Percentiles rank a stretch among this genome's conserved stretches.
These are phyloP conservation scores for Lycocerus yunnanus DNA, from an alignment of 2,888 invertebrate species.

Conservation along the genomic window DNA sequence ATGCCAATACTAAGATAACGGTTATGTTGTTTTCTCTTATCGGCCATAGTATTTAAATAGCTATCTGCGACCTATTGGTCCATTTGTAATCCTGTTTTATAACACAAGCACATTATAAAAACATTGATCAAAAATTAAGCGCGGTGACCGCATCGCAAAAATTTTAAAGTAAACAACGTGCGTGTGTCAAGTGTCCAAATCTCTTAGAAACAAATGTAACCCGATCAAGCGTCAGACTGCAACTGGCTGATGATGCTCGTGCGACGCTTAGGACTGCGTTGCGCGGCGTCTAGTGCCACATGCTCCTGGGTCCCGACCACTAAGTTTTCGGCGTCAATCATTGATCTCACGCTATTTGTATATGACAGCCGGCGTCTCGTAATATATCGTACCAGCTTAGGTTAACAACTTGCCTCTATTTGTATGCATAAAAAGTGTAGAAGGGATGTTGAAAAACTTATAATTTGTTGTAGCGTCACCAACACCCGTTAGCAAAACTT, in stretches of 20 bases:
- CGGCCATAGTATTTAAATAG: slow-evolving; percentile 32
- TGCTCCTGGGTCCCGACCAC: slow-evolving; percentile 42
- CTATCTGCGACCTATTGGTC: slow-evolving; percentile 14
- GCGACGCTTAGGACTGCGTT: slow-evolving; percentile 46
- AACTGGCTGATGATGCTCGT: slow-evolving; percentile 48
- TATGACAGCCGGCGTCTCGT: slow-evolving; percentile 44
- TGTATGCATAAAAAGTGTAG: slow-evolving; percentile 36
- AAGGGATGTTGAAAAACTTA: slow-evolving; percentile 29
- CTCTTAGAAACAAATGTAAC: slow-evolving; percentile 32
- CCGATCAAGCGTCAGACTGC: slow-evolving; percentile 45
- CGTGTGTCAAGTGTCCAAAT: slow-evolving; percentile 18
- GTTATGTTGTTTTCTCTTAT: slow-evolving; percentile 49
- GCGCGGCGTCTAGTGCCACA: slow-evolving; percentile 45
- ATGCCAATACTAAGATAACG: slow-evolving; percentile 62
- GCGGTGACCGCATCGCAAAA: slow-evolving; percentile 34
- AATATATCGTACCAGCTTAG: slow-evolving; percentile 37
- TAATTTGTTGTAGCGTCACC: slow-evolving; percentile 29
- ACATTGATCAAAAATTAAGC: slow-evolving; percentile 10
- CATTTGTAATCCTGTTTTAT: slow-evolving; percentile 24
- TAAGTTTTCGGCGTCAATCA: slow-evolving; percentile 47
- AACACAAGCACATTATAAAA: slow-evolving; percentile 19
- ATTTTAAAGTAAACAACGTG: slow-evolving; percentile 26
- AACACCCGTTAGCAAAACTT: slow-evolving; percentile 28
- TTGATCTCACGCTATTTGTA: slow-evolving; percentile 49
- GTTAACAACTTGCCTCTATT: slow-evolving; percentile 38